Evolutionary conservation across 2,797 vertebrate species (phyloP).

Genomic region (Labeo calbasu): DNA sequence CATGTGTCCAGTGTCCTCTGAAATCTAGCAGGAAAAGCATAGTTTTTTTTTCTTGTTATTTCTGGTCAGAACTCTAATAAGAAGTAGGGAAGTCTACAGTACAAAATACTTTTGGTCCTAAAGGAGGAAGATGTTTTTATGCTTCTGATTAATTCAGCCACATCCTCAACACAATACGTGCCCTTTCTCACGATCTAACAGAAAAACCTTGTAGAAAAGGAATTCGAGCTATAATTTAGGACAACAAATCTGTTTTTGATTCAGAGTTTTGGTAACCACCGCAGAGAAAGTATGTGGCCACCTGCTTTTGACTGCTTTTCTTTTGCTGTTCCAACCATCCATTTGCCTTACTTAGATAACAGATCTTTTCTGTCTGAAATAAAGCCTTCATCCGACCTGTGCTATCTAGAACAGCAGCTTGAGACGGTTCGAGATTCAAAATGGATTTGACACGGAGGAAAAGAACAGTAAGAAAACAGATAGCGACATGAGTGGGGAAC

Average conservation of each 20-base stretch:
- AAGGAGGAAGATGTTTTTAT: conserved; percentile 6
- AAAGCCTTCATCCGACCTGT: conserved; percentile 34
- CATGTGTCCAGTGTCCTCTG: neutral
- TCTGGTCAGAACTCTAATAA: conserved; percentile 2
- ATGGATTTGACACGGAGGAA: conserved; percentile 46
- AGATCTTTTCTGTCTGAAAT: conserved; percentile 38
- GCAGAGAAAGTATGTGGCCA: conserved; percentile 31
- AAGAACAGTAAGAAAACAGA: conserved; percentile 56
- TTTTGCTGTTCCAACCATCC: conserved; percentile 24
- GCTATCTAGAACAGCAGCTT: conserved; percentile 49
- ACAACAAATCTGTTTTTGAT: conserved; percentile 38
- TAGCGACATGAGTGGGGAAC: conserved; percentile 51
- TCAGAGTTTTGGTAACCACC: conserved; percentile 20
- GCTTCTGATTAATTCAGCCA: conserved; percentile 13
- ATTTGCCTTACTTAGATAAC: conserved; percentile 24
- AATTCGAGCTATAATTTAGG: conserved; percentile 17
- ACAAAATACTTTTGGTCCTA: neutral
- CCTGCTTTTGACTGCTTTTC: conserved; percentile 21
- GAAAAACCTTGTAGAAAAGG: conserved; percentile 18
- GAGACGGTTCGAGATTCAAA: conserved; percentile 45
- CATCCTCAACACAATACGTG: conserved; percentile 3
- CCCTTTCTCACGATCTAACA: conserved; percentile 29
- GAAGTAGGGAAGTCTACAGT: neutral
- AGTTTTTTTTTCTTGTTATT: conserved; percentile 11
- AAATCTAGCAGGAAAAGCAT: conserved; percentile 8